Base-by-base conservation (phyloP, 2,113 vertebrate species). In the Dipodomys stephensi region DNA sequence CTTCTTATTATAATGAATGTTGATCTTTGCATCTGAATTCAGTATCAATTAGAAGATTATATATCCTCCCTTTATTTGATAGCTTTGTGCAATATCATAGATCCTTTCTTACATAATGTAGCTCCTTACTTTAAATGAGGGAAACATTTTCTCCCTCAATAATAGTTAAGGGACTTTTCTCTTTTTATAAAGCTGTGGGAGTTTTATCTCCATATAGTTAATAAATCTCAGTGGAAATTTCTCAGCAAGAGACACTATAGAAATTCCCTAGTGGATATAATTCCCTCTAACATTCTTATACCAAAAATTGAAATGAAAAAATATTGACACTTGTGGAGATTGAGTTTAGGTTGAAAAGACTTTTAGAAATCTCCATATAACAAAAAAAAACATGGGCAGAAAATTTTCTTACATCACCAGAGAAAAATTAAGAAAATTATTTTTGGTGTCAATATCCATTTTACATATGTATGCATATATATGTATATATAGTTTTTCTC, bases 171-270 rank as follows among this genome's bases (percentile, higher is more conserved):
- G 32, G n/a, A 84, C 3, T 0, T 8, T 1, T n/a, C 28, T n/a
- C 6, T 22, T 19, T 2, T 65, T 87, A 87, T 76, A 77, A 87
- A 77, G 60, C 85, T n/a, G 4, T 25, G 39, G 71, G 72, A 65
- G 72, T 65, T 87, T 10, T 25, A 2, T 60, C 19, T 80, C 35
- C 39, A 30, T 80, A 68, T 82, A 74, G 35, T 57, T 73, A 85
- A 94, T 86, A 67, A 88, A 53, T 49, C 94, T 92, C 93, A 79
- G 74, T 64, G 84, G 96, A 83, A 32, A 79, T 57, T 27, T 57
- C 46, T 89, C 83, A 60, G 15, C 71, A 94, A 94, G 72, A 78
- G 30, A n/a, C 27, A 64, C 27, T 73, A 39, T 11, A 78, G n/a
- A 44, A 69, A 78, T 69, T 49, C 83, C 71, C 87, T 68, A 65